Percentiles rank a stretch among this genome's conserved stretches.
Evolutionary conservation across 2,113 vertebrate species (phyloP).

Genomic region (Manacus vitellinus): DNA sequence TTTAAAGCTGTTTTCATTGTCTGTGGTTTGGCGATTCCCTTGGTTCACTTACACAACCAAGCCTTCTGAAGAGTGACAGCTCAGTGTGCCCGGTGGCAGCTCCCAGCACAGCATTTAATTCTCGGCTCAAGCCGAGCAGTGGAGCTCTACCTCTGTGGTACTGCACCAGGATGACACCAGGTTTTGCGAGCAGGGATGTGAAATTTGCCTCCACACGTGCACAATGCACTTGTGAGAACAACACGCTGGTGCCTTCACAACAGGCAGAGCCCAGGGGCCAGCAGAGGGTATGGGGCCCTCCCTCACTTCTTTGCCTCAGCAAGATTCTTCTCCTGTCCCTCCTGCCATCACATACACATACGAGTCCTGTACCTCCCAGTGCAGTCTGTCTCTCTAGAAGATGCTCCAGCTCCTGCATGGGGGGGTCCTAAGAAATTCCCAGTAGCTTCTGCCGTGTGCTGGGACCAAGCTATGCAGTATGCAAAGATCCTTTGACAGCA

Average conservation of each 20-base stretch:
- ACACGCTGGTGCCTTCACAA: background rate
- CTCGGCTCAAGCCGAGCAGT: background rate
- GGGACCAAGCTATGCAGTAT: background rate
- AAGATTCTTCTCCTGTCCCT: background rate
- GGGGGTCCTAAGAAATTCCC: background rate
- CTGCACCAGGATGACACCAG: background rate
- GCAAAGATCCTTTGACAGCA: background rate
- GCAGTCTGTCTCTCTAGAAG: background rate
- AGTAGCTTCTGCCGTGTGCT: background rate
- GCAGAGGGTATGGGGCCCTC: background rate
- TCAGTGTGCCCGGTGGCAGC: background rate
- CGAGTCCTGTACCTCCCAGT: background rate
- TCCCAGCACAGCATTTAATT: background rate
- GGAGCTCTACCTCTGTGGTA: background rate
- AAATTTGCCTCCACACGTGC: background rate
- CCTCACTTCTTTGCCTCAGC: background rate
- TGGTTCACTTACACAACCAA: slow-evolving; percentile 4
- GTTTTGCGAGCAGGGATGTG: background rate
- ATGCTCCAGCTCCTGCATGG: background rate
- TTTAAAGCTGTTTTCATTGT: slow-evolving; percentile 62
- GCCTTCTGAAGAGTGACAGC: slow-evolving; percentile 44
- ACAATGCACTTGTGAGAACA: background rate
- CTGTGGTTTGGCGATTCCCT: slow-evolving; percentile 42
- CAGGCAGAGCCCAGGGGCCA: background rate
- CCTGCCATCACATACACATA: background rate